Base-by-base conservation (phyloP, 2,888 invertebrate genomes). In the Diarsia mendica region DNA sequence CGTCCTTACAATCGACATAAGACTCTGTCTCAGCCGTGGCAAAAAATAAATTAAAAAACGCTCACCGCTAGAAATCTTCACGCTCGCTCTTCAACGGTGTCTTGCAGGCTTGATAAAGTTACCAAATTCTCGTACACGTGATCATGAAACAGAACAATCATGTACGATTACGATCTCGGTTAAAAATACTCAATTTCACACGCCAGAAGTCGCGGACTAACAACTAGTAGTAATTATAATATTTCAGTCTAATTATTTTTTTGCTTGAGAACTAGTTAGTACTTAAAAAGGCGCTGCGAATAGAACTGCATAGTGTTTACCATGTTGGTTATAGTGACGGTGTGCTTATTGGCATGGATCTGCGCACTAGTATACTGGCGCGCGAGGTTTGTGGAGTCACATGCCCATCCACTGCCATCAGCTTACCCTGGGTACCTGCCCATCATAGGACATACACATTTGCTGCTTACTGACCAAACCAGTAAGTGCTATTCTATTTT, bases 321-420 rank as follows among this genome's bases (percentile, higher is more conserved):
- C 33, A 70, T 67, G 67, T 67, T 70, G 13, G 3, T 48, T 48
- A 11, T 70, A 48, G 11, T 67, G n/a, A n/a, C 67, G 23, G 46
- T 67, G n/a, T 48, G 69, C 33, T 18, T 70, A 33, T 9, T 23
- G n/a, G 13, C 33, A 33, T 33, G n/a, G 18, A 48, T 70, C 18
- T 70, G 5, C n/a, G 69, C 5, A 20, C 15, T 70, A 9, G 15
- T 13, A n/a, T 33, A 69, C n/a, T 5, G 46, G n/a, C 48, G 69
- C n/a, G 4, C 67, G n/a, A n/a, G 33, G 5, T 18, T 66, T 33
- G 33, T 33, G n/a, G n/a, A 46, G 28, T 63, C 64, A 6, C 28
- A 8, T n/a, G 69, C 69, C 15, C 67, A 67, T n/a, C 67, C 69
- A n/a, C 67, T 70, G 18, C 67, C 69, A 18, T 46, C 69, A 1